phyloP scores from a whole-genome alignment of 2,888 invertebrate genomes.

The Erebia aethiops region DNA sequence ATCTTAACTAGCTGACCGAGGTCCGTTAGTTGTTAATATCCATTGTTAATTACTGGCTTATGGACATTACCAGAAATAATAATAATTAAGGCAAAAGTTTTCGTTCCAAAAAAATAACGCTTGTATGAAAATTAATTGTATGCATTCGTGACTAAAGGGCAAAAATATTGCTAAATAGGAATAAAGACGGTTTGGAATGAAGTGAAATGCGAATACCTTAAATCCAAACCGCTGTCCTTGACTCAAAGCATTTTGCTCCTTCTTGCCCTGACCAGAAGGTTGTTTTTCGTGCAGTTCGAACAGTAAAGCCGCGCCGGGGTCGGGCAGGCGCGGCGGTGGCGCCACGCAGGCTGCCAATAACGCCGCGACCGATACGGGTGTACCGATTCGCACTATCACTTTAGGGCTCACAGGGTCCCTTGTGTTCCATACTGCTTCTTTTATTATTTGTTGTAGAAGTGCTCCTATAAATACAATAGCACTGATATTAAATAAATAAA shows the following conservation, averaged over 20 bases:
- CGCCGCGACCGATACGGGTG: conserved; percentile 84
- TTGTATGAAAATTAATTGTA: too few species aligned
- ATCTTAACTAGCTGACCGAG: too few species aligned
- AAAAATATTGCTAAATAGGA: too few species aligned
- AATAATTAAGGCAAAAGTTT: too few species aligned
- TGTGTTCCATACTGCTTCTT: conserved; percentile 70
- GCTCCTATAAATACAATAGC: conserved; percentile 61
- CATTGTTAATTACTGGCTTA: too few species aligned
- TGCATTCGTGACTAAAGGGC: too few species aligned
- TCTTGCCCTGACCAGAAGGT: conserved; percentile 58
- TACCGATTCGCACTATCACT: conserved; percentile 83
- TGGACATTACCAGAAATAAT: too few species aligned
- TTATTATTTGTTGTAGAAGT: conserved; percentile 79
- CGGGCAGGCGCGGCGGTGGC: conserved; percentile 82
- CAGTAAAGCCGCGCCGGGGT: conserved; percentile 82
- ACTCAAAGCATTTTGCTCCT: conserved; percentile 55
- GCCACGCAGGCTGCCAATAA: conserved; percentile 82
- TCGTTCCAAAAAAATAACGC: too few species aligned
- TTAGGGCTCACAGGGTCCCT: conserved; percentile 54
- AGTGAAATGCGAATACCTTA: conserved; percentile 56
- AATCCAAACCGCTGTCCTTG: conserved; percentile 73
- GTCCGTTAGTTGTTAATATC: too few species aligned
- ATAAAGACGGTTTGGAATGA: too few species aligned
- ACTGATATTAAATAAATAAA: too few species aligned
- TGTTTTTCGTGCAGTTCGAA: conserved; percentile 79